These are phyloP conservation scores for Congeria kusceri DNA, from an alignment of 2,888 invertebrate genomes.

Conservation along the genomic window DNA sequence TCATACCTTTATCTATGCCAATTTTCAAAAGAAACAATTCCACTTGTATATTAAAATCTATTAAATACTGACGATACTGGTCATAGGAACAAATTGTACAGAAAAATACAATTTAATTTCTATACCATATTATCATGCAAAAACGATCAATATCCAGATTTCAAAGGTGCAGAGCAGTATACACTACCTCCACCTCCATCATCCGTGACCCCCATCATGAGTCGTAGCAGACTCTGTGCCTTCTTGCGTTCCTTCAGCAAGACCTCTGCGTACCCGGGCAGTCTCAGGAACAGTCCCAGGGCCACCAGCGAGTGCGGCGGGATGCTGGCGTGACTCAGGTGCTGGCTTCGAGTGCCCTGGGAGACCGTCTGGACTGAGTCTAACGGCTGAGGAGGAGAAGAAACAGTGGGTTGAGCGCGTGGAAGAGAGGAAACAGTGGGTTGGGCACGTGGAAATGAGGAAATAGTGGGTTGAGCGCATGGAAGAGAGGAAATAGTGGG, in stretches of 20 bases:
- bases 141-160: no score
- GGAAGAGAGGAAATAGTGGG: constrained; percentile 16
- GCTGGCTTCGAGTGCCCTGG: constrained; percentile 45
- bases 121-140: no score
- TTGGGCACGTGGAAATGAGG: constrained; percentile 35
- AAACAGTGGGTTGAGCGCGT: no score
- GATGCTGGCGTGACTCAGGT: constrained; percentile 78
- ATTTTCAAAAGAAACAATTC: no score
- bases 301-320: constrained; percentile 96
- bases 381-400: constrained; percentile 63
- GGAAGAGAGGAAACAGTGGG: constrained; percentile 15
- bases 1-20: no score
- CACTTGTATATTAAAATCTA: no score
- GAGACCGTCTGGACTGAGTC: constrained; percentile 79
- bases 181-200: constrained; percentile 93
- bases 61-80: no score
- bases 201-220: constrained; percentile 95
- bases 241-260: constrained; percentile 92
- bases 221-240: constrained; percentile 93
- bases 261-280: constrained; percentile 96
- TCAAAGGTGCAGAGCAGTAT: no score
- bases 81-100: no score
- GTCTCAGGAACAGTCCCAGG: constrained; percentile 94
- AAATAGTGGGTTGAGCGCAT: no score
- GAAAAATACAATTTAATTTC: no score